A percentile compares a stretch with the other conserved stretches of the same genome.
These are phyloP conservation scores for Dinothrombium tinctorium DNA, from an alignment of 1,140 invertebrate genomes.

Conservation along the genomic window DNA sequence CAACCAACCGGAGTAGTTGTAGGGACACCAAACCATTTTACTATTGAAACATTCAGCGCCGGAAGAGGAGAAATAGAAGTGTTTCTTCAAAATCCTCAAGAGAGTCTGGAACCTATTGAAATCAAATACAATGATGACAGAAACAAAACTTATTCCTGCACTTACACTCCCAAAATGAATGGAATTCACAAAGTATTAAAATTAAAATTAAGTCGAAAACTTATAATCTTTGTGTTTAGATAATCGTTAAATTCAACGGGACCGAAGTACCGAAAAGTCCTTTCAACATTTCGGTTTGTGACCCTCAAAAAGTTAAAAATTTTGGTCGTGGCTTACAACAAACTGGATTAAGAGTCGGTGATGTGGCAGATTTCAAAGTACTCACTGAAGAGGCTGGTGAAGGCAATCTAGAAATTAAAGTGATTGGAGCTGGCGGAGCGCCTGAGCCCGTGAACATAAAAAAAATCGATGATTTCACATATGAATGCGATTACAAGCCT, in stretches of 20 bases:
- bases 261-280: slow-evolving; percentile 52
- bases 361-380: slow-evolving; percentile 59
- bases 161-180: slow-evolving; percentile 58
- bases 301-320: slow-evolving; percentile 43
- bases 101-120: slow-evolving; percentile 39
- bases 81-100: slow-evolving; percentile 45
- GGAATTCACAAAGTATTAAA: slow-evolving; percentile 38
- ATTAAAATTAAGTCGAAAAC: too few species aligned
- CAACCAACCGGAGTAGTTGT: slow-evolving; percentile 51
- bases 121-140: slow-evolving; percentile 60
- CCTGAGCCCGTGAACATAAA: slow-evolving; percentile 25
- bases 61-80: slow-evolving; percentile 55
- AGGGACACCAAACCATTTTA: slow-evolving; percentile 55
- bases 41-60: slow-evolving; percentile 65
- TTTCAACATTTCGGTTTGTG: slow-evolving; percentile 35
- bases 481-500: slow-evolving; percentile 44
- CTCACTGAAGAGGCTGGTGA: slow-evolving; percentile 63
- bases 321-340: slow-evolving; percentile 58
- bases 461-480: slow-evolving; percentile 31
- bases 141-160: slow-evolving; percentile 56
- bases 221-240: too few species aligned
- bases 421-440: slow-evolving; percentile 40
- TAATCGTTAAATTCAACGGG: slow-evolving; percentile 40
- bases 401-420: slow-evolving; percentile 44
- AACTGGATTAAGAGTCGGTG: slow-evolving; percentile 52